A percentile compares a stretch with the other conserved stretches of the same genome.
These are phyloP conservation scores for Glandiceps talaboti DNA, from an alignment of 53 echinoderm and acorn worm species.

Conservation along the genomic window DNA sequence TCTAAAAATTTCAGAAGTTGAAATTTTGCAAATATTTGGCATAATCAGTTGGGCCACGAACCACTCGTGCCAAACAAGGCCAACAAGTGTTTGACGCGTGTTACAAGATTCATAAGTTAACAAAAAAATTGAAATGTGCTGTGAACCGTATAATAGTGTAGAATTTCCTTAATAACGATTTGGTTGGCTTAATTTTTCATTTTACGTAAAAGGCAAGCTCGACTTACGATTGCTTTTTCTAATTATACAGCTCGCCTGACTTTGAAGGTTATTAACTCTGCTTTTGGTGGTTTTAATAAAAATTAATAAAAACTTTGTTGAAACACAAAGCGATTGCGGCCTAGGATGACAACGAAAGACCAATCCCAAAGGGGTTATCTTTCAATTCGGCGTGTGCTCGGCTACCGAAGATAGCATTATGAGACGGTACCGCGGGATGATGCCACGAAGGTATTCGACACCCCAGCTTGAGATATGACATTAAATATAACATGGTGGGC, in stretches of 20 bases:
- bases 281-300: neutral
- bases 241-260: neutral
- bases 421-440: neutral
- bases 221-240: neutral
- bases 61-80: neutral
- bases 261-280: neutral
- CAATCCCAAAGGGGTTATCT: no score
- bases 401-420: no score
- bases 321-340: no score
- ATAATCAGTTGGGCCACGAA: neutral
- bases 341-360: no score
- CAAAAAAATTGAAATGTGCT: neutral
- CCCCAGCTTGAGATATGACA: neutral
- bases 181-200: no score
- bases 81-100: neutral
- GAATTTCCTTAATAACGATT: neutral
- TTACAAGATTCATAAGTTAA: neutral
- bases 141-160: neutral
- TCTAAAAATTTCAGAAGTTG: neutral
- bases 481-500: neutral
- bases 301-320: neutral
- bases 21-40: neutral
- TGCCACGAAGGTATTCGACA: neutral
- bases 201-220: no score
- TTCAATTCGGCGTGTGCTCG: no score